Conservation (phyloP, 1,140 invertebrate genomes). For the Cydia strobilella region DNA sequence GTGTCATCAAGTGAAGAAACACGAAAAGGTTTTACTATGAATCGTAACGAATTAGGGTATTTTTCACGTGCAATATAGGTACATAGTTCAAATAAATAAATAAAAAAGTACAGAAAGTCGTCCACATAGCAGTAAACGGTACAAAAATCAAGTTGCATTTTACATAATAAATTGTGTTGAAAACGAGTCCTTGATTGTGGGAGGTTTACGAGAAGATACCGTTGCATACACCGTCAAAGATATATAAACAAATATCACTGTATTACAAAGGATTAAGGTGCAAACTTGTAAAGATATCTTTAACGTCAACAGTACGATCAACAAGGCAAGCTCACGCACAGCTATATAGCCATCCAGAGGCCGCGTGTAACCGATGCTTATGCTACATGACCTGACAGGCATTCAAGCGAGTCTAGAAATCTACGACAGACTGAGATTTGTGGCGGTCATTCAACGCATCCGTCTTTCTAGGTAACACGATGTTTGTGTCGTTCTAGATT, state of each 20-base stretch:
- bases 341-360: neutral
- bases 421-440: conserved; percentile 6
- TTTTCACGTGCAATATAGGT: too few relatives aligned
- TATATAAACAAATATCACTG: neutral
- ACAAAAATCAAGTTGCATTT: conserved; percentile 6
- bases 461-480: conserved; percentile 4
- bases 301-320: neutral
- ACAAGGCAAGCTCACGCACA: neutral
- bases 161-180: conserved; percentile 23
- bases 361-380: conserved; percentile 1
- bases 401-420: conserved; percentile 26
- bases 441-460: conserved; percentile 8
- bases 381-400: conserved; percentile 14
- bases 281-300: neutral
- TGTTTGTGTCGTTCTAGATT: conserved; percentile 45
- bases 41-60: too few relatives aligned
- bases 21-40: too few relatives aligned
- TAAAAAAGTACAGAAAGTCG: neutral
- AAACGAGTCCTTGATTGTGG: conserved; percentile 33
- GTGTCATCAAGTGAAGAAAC: too few relatives aligned
- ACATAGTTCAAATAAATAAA: too few relatives aligned
- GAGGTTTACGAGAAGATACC: conserved; percentile 32
- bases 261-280: neutral
- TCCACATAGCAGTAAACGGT: neutral
- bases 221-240: conserved; percentile 3